Conservation (phyloP, 2,113 vertebrate genomes). For the Chlorodrepanis virens region DNA sequence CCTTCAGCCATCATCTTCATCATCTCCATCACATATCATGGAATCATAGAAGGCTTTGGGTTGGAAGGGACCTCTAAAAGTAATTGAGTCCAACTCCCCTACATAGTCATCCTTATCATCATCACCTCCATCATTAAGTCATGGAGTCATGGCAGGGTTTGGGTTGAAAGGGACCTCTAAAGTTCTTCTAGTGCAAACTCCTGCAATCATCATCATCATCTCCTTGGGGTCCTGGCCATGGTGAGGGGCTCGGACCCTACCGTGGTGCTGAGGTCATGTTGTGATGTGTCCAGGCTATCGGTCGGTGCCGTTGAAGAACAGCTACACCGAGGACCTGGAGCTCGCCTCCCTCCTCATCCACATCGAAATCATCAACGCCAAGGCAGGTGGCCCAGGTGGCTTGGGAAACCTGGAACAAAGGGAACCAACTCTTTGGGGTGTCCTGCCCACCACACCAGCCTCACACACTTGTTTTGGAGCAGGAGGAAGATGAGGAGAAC, state of each 20-base stretch:
- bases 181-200: background rate
- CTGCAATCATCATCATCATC: background rate
- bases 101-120: background rate
- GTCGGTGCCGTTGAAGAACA: constrained; percentile 82
- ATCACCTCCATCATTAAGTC: background rate
- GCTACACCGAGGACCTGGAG: constrained; percentile 85
- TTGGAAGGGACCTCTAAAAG: background rate
- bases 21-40: too few relatives aligned
- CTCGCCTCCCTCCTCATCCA: constrained; percentile 82
- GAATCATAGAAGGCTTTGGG: background rate
- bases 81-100: background rate
- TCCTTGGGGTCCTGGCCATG: background rate
- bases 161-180: background rate
- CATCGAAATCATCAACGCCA: constrained; percentile 84
- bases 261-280: background rate
- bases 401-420: background rate
- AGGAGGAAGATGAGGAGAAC: constrained; percentile 89
- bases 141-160: background rate
- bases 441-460: background rate
- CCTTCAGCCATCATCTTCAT: background rate
- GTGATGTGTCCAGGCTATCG: constrained; percentile 74
- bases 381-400: constrained; percentile 50
- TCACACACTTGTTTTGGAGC: background rate
- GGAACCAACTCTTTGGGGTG: too few relatives aligned
- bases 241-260: accelerated